phyloP scores from a whole-genome alignment of 2,113 vertebrate genomes.

The Orycteropus afer region DNA sequence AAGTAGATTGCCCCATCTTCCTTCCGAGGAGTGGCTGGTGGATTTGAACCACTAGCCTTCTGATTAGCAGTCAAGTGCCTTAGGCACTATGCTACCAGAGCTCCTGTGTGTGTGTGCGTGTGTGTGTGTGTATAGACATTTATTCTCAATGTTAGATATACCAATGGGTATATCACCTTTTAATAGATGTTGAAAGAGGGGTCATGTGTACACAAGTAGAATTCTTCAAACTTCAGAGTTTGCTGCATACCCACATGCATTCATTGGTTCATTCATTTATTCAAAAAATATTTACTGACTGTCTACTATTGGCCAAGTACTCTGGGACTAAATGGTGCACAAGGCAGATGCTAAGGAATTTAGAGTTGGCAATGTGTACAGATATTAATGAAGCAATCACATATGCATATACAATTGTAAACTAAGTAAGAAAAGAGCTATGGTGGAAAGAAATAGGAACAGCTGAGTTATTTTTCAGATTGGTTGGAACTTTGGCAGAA shows the following conservation, averaged over 20 bases:
- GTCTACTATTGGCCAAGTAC: not conserved
- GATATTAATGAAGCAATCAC: not conserved
- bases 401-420: accelerated
- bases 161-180: not conserved
- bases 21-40: no score
- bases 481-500: not conserved
- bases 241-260: not conserved
- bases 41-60: no score
- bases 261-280: not conserved
- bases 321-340: not conserved
- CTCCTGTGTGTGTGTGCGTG: no score
- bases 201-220: not conserved
- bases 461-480: not conserved
- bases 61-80: no score
- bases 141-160: not conserved
- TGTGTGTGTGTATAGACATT: not conserved
- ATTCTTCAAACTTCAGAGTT: not conserved
- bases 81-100: no score
- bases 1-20: no score
- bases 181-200: not conserved
- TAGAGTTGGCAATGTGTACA: accelerated
- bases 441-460: not conserved
- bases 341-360: not conserved
- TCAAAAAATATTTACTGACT: not conserved
- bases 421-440: no score